phyloP scores from a whole-genome alignment of 2,797 vertebrate species.

The Discoglossus pictus region DNA sequence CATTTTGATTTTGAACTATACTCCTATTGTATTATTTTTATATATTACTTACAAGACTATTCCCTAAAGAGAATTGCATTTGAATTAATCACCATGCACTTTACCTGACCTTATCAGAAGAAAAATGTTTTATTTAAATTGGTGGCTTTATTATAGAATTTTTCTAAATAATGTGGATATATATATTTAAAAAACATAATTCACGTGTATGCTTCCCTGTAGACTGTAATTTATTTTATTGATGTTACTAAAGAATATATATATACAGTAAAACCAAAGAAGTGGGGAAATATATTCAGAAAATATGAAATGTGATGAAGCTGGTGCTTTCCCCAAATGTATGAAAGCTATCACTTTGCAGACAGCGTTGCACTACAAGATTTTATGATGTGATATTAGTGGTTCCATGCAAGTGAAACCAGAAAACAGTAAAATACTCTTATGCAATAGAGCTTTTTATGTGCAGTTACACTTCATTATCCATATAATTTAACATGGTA shows the following conservation, averaged over 20 bases:
- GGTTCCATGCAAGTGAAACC: conserved; percentile 41
- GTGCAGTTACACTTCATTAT: conserved; percentile 66
- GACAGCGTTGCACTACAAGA: conserved; percentile 31
- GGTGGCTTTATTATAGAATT: too few species aligned
- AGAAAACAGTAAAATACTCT: conserved; percentile 60
- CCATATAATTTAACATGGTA: conserved; percentile 60
- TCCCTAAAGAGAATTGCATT: not conserved
- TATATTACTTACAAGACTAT: not conserved
- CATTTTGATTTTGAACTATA: not conserved
- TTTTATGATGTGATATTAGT: conserved; percentile 58
- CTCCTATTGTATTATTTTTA: not conserved
- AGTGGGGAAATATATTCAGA: conserved; percentile 57
- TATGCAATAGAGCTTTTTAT: conserved; percentile 57
- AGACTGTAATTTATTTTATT: conserved; percentile 57
- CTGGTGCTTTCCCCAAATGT: conserved; percentile 10
- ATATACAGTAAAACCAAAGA: conserved; percentile 56
- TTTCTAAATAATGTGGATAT: too few species aligned
- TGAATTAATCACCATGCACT: conserved; percentile 39
- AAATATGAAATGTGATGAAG: conserved; percentile 56
- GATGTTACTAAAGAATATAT: conserved; percentile 58
- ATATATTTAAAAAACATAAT: too few species aligned
- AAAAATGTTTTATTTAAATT: too few species aligned
- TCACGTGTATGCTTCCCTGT: conserved; percentile 50
- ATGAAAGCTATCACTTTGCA: conserved; percentile 41
- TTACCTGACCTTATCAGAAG: conserved; percentile 49